Evolutionary conservation across 1,140 invertebrate genomes (phyloP).

Genomic region (Carposina sasakii): DNA sequence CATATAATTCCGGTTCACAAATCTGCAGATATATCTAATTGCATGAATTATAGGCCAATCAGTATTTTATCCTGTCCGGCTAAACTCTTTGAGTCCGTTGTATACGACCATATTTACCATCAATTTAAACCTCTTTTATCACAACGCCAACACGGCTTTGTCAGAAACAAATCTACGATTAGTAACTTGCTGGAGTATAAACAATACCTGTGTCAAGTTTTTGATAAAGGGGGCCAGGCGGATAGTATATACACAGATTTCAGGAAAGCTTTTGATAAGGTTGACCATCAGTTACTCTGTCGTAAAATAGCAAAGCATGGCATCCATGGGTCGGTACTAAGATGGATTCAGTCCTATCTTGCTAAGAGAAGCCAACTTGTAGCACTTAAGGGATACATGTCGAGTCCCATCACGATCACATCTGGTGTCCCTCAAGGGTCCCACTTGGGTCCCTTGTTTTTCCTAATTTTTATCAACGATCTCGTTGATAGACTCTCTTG

Average conservation of each 20-base stretch:
- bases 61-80: conserved; percentile 6
- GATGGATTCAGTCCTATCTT: conserved; percentile 3
- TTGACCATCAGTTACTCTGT: background rate
- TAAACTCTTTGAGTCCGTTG: conserved; percentile 8
- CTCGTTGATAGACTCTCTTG: background rate
- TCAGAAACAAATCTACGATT: background rate
- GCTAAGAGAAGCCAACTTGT: conserved; percentile 1
- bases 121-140: conserved; percentile 1
- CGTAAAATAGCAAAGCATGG: background rate
- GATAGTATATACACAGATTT: conserved; percentile 7
- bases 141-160: background rate
- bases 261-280: conserved; percentile 8
- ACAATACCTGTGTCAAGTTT: background rate
- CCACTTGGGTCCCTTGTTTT: background rate
- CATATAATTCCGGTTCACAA: background rate
- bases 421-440: conserved; percentile 2
- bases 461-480: conserved; percentile 3
- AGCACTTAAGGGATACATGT: background rate
- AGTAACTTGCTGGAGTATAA: conserved; percentile 1
- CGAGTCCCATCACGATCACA: background rate
- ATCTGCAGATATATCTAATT: background rate
- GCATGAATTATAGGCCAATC: conserved; percentile 6
- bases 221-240: background rate
- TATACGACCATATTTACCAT: conserved; percentile 3
- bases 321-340: background rate